phyloP scores from a whole-genome alignment of 2,888 invertebrate genomes.

The Acrocera orbiculus region DNA sequence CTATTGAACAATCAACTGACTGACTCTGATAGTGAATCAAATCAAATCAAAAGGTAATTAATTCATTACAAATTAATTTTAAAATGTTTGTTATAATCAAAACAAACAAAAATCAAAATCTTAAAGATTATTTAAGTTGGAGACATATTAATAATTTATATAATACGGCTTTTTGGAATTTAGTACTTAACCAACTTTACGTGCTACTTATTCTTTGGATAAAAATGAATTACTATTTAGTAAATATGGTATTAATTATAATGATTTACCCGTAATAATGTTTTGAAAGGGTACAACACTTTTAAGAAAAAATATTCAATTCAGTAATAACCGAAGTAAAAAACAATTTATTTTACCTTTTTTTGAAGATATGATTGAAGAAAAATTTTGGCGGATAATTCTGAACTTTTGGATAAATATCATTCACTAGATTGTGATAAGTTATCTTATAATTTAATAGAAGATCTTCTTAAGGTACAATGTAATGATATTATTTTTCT shows the following conservation, averaged over 20 bases:
- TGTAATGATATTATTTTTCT: too few relatives aligned
- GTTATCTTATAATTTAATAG: too few relatives aligned
- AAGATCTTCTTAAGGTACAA: too few relatives aligned
- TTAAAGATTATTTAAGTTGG: constrained; percentile 83
- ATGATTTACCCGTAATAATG: constrained; percentile 66
- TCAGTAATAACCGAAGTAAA: constrained; percentile 32
- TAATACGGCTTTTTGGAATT: constrained; percentile 87
- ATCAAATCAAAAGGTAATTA: too few relatives aligned
- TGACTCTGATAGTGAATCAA: too few relatives aligned
- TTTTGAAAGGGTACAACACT: constrained; percentile 84
- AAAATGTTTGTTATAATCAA: too few relatives aligned
- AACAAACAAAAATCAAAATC: constrained; percentile 61
- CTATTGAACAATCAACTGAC: too few relatives aligned
- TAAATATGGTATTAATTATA: constrained; percentile 84
- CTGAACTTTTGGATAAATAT: constrained; percentile 37
- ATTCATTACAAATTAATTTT: too few relatives aligned
- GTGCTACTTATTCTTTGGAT: constrained; percentile 72
- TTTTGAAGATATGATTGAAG: constrained; percentile 69
- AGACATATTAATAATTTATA: constrained; percentile 93
- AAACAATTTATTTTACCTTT: constrained; percentile 43
- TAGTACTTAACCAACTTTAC: constrained; percentile 61
- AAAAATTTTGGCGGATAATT: constrained; percentile 68
- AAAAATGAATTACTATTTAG: constrained; percentile 88
- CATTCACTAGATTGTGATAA: constrained; percentile 18
- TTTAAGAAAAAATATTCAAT: constrained; percentile 41